Evolutionary conservation across 2,888 invertebrate species (phyloP).

Genomic region (Sphaeridia pumilis): DNA sequence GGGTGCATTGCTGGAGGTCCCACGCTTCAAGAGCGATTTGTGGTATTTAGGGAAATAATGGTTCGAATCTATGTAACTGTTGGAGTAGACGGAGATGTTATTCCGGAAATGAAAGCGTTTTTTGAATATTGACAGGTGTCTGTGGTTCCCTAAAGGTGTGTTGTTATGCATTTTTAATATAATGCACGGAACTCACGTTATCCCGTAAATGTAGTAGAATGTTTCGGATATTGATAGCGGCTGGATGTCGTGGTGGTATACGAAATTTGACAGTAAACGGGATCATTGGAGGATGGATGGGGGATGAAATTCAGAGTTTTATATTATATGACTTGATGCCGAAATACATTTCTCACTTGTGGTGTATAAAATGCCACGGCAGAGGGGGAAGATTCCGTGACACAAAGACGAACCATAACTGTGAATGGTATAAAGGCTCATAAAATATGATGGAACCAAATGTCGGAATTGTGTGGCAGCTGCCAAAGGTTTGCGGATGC

Average conservation of each 20-base stretch:
- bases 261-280: not conserved
- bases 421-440: too few species aligned
- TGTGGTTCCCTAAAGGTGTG: conserved; percentile 11
- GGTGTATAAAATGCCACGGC: not conserved
- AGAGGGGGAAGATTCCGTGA: conserved; percentile 2
- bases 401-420: too few species aligned
- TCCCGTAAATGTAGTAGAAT: not conserved
- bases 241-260: not conserved
- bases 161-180: conserved; percentile 14
- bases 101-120: too few species aligned
- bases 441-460: not conserved
- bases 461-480: too few species aligned
- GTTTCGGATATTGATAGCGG: not conserved
- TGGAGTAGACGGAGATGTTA: too few species aligned
- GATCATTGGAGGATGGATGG: not conserved
- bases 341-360: not conserved
- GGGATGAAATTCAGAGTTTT: not conserved
- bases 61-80: too few species aligned
- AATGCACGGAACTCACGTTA: conserved; percentile 6
- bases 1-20: too few species aligned
- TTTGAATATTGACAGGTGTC: conserved; percentile 18
- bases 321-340: not conserved
- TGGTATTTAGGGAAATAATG: too few species aligned
- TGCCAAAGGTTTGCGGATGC: too few species aligned
- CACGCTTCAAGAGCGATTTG: too few species aligned